Percentiles rank a stretch among this genome's conserved stretches.
These are phyloP conservation scores for Oreochromis aureus DNA, from an alignment of 2,113 vertebrate genomes.

Conservation along the genomic window DNA sequence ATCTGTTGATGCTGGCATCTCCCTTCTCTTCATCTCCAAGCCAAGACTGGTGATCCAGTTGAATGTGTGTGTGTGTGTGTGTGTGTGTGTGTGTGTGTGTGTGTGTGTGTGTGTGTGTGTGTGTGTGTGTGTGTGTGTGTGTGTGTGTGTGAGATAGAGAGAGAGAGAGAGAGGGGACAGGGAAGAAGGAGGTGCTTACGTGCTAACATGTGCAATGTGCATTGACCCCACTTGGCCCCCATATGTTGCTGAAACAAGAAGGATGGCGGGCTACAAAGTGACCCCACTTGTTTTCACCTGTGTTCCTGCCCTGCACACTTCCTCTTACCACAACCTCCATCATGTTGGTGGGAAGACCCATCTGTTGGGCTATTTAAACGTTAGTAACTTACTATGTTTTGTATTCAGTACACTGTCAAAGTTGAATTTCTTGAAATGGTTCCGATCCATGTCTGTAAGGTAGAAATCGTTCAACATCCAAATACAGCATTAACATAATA, in stretches of 20 bases:
- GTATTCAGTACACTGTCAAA: background rate
- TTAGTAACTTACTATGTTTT: background rate
- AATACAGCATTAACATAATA: background rate
- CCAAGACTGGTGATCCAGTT: constrained; percentile 55
- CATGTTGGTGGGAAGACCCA: constrained; percentile 3
- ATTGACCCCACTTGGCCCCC: constrained; percentile 62
- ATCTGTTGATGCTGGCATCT: constrained; percentile 73
- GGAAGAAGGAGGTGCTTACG: background rate
- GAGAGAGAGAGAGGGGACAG: background rate
- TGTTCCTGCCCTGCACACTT: constrained; percentile 6
- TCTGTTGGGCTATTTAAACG: constrained; percentile 31
- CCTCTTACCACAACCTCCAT: constrained; percentile 4
- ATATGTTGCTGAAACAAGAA: constrained; percentile 56
- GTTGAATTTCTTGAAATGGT: background rate
- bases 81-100: background rate
- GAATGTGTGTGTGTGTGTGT: constrained; percentile 8
- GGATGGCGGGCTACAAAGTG: constrained; percentile 14
- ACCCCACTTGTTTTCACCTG: constrained; percentile 39
- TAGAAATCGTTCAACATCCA: background rate
- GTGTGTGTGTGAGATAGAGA: background rate
- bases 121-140: background rate
- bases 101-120: background rate
- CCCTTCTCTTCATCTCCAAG: constrained; percentile 47
- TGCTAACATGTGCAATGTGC: constrained; percentile 47
- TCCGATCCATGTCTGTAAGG: background rate